Percentiles rank a stretch among this genome's conserved stretches.
phyloP scores from a whole-genome alignment of 2,888 invertebrate species.

The Trypoxylon attenuatum region DNA sequence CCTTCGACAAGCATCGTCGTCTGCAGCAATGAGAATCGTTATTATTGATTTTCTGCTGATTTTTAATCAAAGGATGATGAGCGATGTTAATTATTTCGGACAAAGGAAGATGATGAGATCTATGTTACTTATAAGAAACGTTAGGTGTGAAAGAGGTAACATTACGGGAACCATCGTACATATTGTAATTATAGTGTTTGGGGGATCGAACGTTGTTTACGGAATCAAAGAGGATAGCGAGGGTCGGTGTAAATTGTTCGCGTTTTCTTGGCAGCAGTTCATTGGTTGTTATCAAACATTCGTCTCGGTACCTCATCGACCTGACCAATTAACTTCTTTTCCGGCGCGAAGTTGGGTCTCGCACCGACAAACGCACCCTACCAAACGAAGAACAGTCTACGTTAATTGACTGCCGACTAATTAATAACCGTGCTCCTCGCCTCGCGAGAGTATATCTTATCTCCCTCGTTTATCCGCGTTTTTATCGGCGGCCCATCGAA shows the following conservation, averaged over 20 bases:
- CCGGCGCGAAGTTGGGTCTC: conserved; percentile 9
- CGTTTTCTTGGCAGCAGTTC: too few species aligned
- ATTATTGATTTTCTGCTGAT: too few species aligned
- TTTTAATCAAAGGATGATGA: too few species aligned
- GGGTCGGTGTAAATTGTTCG: too few species aligned
- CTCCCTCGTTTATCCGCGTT: conserved; percentile 36
- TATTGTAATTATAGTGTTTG: too few species aligned
- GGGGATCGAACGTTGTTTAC: too few species aligned
- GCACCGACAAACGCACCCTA: conserved; percentile 1
- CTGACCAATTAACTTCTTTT: conserved; percentile 48
- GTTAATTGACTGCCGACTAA: conserved; percentile 52
- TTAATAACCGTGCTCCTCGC: conserved; percentile 39
- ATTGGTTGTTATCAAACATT: conserved; percentile 34
- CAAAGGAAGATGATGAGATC: too few species aligned
- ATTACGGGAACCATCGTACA: too few species aligned
- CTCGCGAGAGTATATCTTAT: conserved; percentile 18
- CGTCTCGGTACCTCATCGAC: conserved; percentile 28
- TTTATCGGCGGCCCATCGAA: conserved; percentile 35
- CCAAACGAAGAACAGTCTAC: not conserved
- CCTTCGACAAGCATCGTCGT: conserved; percentile 75
- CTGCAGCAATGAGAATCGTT: conserved; percentile 50
- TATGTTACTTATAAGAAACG: too few species aligned
- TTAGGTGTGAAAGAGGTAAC: too few species aligned
- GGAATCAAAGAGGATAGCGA: too few species aligned
- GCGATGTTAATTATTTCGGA: too few species aligned